Evolutionary conservation across 2,113 vertebrate genomes (phyloP), one percentile per base, ranked within the genome.

Genomic region (Brienomyrus brachyistius): DNA sequence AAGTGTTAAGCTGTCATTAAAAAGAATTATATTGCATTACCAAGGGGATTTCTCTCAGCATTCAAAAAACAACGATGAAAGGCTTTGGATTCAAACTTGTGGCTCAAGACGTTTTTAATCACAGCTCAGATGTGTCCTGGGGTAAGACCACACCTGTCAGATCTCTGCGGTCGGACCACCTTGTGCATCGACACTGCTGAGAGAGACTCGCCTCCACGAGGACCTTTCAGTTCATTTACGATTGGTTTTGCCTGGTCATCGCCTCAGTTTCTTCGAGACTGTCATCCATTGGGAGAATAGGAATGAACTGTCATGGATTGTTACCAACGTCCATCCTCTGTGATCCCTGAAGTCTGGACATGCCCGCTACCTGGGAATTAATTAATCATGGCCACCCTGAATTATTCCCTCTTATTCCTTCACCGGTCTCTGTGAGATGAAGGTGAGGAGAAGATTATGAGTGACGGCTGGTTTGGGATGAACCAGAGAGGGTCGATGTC

Each of bases 371-470:
- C 89, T 62, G 77, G 90, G 87, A 91, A 91, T 91, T 87, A 89
- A 91, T 91, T 90, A 90, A 88, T 91, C 88, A 90, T 88, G 88
- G 52, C 90, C 87, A n/a, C 89, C 66, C 87, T 91, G 52, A 85
- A 90, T 90, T 91, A 91, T 92, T 92, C 91, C 88, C 74, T 91
- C 89, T 90, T 52, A 87, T 91, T 91, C 90, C 74, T 52, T 50
- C 88, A 15, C 56, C n/a, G 27, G 21, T n/a, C 43, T 54, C 54
- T 13, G 13, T 51, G 66, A 88, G 89, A 91, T 92, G 86, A 52
- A 13, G 77, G 48, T 86, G 80, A 90, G 89, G 59, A 83, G 54
- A 52, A 19, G 90, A 88, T 90, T 91, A 88, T 52, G 35, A 80
- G 31, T 51, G 88, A 90, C 84, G 87, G 13, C 47, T 27, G 50